Percentiles rank a stretch among this genome's conserved stretches.
Conservation (phyloP, 2,888 invertebrate species). For the Tridacna gigas region DNA sequence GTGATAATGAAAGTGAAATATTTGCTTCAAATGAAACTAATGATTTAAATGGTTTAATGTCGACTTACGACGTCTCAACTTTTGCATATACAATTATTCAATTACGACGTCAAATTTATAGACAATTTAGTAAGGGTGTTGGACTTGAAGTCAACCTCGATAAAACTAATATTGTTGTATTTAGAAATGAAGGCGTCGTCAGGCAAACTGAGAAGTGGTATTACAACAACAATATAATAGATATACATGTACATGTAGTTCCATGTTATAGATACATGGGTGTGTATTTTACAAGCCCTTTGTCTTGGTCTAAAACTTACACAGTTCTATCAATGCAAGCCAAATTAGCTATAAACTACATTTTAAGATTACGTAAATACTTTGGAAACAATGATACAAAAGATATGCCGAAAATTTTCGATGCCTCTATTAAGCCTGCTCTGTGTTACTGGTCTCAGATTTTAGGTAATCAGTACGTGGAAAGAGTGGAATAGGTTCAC, state of each 20-base stretch:
- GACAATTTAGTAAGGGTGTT: neutral
- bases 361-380: constrained; percentile 1
- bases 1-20: neutral
- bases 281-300: constrained; percentile 22
- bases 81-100: constrained; percentile 8
- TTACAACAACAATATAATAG: neutral
- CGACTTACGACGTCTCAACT: constrained; percentile 11
- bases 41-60: no score
- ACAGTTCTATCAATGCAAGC: constrained; percentile 1
- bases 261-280: constrained; percentile 38
- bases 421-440: constrained; percentile 25
- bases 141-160: constrained; percentile 8
- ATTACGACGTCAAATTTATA: neutral
- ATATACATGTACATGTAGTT: constrained; percentile 30
- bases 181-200: constrained; percentile 27
- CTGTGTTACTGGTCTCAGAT: constrained; percentile 27
- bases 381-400: neutral
- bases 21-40: neutral
- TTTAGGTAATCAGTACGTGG: constrained; percentile 19
- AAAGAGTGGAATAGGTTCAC: constrained; percentile 32
- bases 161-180: constrained; percentile 36
- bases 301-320: constrained; percentile 19
- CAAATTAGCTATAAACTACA: neutral
- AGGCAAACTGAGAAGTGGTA: constrained; percentile 33
- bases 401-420: constrained; percentile 22